These are phyloP conservation scores for Panthera uncia DNA, from an alignment of 2,113 vertebrate species.

Conservation along the genomic window DNA sequence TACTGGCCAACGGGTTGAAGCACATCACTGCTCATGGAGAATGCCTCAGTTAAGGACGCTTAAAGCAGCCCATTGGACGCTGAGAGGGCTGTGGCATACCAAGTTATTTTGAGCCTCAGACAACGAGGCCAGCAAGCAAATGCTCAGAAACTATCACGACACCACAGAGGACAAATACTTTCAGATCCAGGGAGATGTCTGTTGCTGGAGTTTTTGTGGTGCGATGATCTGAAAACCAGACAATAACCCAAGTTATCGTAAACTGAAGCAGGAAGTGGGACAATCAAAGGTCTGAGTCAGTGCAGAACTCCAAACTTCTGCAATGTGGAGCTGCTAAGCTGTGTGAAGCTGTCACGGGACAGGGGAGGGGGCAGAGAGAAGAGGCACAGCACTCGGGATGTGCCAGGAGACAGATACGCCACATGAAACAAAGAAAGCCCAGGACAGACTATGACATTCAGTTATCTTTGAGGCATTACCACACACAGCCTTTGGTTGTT, in stretches of 20 bases:
- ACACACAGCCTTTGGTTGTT: background rate
- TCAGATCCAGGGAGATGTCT: background rate
- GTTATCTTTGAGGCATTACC: background rate
- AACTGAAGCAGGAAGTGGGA: background rate
- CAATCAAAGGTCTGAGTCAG: background rate
- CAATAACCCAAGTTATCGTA: background rate
- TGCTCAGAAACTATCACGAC: slow-evolving; percentile 20
- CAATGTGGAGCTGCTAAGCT: background rate
- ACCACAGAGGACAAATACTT: slow-evolving; percentile 35
- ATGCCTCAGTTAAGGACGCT: background rate
- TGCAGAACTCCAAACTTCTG: background rate
- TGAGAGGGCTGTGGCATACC: background rate
- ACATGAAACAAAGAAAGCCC: background rate
- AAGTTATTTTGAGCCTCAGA: background rate
- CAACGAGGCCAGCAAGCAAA: background rate
- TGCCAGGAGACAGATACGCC: rapidly evolving
- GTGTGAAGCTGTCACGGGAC: background rate
- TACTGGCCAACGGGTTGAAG: background rate
- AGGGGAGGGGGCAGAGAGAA: background rate
- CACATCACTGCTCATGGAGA: background rate
- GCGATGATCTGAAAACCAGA: slow-evolving; percentile 10
- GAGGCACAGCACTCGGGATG: background rate
- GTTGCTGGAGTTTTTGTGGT: background rate
- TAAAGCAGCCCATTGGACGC: background rate
- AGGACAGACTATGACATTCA: background rate